Evolutionary conservation across 2,888 invertebrate genomes (phyloP), one percentile per base, ranked within the genome.

Genomic region (Cheilosia soror): DNA sequence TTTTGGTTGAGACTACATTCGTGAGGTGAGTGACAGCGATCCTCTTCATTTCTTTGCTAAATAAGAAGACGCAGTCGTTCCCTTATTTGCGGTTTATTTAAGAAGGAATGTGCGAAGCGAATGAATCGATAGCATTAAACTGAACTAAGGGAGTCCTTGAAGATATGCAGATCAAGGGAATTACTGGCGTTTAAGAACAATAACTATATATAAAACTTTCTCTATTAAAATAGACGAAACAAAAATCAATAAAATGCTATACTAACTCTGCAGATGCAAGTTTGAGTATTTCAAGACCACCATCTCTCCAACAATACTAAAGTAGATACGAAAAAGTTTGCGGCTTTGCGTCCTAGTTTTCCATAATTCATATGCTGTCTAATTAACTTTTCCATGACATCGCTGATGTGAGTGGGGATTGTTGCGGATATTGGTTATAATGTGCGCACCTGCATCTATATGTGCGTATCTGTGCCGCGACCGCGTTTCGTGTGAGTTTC

Each of bases 311-410:
- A 2, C 25, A 25, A 9, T 20, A 20, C 40, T n/a, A 9, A 4
- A 15, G 25, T 2, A 40, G 15, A 42, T 20, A 20, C 20, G 20
- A 51, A 65, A 49, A 76, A 76, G 5, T 44, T 76, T 37, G 37
- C 13, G 4, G 40, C 29, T 60, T 37, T 63, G 58, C 51, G 82
- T 72, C 76, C 82, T 82, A 72, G 66, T 77, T 82, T 77, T 11
- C 66, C 77, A 27, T 76, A 76, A 72, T 77, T 60, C 72, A 71
- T 66, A 71, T 72, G 76, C 47, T 82, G 77, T 77, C 77, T 77
- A 77, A 82, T 82, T 82, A 82, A 82, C 82, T 72, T 76, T 77
- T 66, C 55, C 82, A n/a, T 77, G 47, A 66, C 82, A 76, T 37
- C 25, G 31, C 31, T 25, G 47, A 25, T 27, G 27, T 40, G 25